Conservation (phyloP, 2,888 invertebrate species). For the Therioaphis trifolii region DNA sequence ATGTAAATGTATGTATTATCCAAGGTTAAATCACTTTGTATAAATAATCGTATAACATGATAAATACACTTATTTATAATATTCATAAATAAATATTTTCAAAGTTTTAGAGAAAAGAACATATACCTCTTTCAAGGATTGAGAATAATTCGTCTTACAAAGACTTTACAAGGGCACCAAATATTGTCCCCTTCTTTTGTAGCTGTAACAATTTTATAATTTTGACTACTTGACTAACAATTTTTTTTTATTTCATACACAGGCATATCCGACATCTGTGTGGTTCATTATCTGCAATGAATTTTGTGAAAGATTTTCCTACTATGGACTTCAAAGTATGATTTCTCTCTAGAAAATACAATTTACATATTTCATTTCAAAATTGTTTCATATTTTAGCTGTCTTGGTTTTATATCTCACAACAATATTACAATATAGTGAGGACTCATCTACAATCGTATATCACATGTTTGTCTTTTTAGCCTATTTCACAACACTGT, state of each 20-base stretch:
- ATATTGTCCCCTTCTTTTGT: too few species aligned
- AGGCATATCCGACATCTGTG: slow-evolving; percentile 86
- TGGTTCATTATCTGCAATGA: slow-evolving; percentile 96
- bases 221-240: too few species aligned
- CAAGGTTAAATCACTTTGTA: too few species aligned
- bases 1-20: too few species aligned
- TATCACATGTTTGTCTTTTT: slow-evolving; percentile 91
- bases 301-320: slow-evolving; percentile 97
- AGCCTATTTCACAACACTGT: slow-evolving; percentile 87
- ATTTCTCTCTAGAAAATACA: not conserved
- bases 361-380: not conserved
- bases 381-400: slow-evolving; percentile 74
- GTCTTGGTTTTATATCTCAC: slow-evolving; percentile 89
- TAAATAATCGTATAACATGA: too few species aligned
- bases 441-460: slow-evolving; percentile 83
- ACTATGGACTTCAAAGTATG: slow-evolving; percentile 92
- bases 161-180: too few species aligned
- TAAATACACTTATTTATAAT: too few species aligned
- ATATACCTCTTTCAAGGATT: too few species aligned
- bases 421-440: slow-evolving; percentile 79
- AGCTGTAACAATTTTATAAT: too few species aligned
- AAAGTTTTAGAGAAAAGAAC: too few species aligned
- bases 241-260: slow-evolving; percentile 69
- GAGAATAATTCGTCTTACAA: too few species aligned
- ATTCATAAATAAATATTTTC: too few species aligned